Base-by-base conservation (phyloP, 2,888 invertebrate species). In the Trimorus sp. region DNA sequence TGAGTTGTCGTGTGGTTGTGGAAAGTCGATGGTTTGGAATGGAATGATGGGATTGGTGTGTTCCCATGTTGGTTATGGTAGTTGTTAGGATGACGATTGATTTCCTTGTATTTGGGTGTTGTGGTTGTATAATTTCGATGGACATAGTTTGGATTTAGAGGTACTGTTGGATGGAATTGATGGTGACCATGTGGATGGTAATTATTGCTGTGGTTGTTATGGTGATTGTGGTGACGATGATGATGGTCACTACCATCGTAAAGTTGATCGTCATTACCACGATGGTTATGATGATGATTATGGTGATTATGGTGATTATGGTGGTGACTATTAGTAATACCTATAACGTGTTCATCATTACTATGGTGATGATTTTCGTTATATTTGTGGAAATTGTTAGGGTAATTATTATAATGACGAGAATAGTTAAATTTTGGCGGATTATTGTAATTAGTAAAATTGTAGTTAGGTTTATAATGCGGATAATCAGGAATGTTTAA, bases 41-140 rank as follows among this genome's bases (percentile, higher is more conserved):
- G 58, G 7, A 37, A 51, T 7, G 70, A 70, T n/a, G 69, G 76
- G 36, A 71, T 15, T 14, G 42, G 53, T 9, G 65, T 65, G 63
- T 78, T 78, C 49, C 51, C 26, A 56, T 76, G 45, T 12, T 63
- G 26, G 42, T 66, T 0, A 16, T 59, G 14, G 26, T 63, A 38
- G 40, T 60, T 16, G 45, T 48, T 69, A 38, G 38, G 59, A 15
- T 45, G 54, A 56, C 14, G 54, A 14, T 68, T 16, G 40, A 42
- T 66, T 7, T 14, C 1, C 36, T 58, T 58, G 9, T 58, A 37
- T n/a, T 14, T 51, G 15, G 14, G 15, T 42, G 1, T 40, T 14
- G 16, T 40, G 14, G 16, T n/a, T 38, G 16, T 56, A 9, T 45
- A 15, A 12, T 62, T 62, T 11, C 42, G 37, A 26, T 62, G 56